A percentile compares a stretch with the other conserved stretches of the same genome.
phyloP scores from a whole-genome alignment of 2,797 vertebrate species.

The Chelon auratus region DNA sequence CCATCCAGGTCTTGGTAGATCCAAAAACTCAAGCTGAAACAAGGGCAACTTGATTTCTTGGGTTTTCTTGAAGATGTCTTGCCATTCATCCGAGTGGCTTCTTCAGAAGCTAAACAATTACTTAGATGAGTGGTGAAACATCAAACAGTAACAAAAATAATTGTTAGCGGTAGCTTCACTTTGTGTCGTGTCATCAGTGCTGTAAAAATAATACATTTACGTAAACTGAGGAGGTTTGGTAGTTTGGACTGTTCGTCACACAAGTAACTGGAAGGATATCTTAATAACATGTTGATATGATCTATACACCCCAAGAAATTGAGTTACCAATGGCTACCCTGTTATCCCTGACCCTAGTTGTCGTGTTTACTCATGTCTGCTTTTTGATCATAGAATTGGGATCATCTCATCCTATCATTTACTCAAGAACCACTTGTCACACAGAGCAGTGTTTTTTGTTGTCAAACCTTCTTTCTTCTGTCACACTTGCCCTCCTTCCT shows the following conservation, averaged over 20 bases:
- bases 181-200: background rate
- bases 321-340: background rate
- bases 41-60: too few species aligned
- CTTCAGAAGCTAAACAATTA: too few species aligned
- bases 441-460: background rate
- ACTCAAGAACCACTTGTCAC: conserved; percentile 18
- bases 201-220: too few species aligned
- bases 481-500: conserved; percentile 3
- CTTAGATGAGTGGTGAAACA: too few species aligned
- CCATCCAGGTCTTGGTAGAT: too few species aligned
- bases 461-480: conserved; percentile 12
- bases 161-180: background rate
- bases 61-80: too few species aligned
- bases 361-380: conserved; percentile 19
- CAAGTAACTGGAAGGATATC: background rate
- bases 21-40: too few species aligned
- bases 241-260: background rate
- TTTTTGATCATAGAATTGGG: background rate
- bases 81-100: too few species aligned
- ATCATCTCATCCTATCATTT: conserved; percentile 27
- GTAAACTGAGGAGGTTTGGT: too few species aligned
- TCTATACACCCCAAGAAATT: background rate
- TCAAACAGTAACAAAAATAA: background rate
- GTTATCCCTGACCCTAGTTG: conserved; percentile 1
- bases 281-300: background rate